These are phyloP conservation scores for Cantharis rustica DNA, from an alignment of 2,888 invertebrate genomes.

Conservation along the genomic window DNA sequence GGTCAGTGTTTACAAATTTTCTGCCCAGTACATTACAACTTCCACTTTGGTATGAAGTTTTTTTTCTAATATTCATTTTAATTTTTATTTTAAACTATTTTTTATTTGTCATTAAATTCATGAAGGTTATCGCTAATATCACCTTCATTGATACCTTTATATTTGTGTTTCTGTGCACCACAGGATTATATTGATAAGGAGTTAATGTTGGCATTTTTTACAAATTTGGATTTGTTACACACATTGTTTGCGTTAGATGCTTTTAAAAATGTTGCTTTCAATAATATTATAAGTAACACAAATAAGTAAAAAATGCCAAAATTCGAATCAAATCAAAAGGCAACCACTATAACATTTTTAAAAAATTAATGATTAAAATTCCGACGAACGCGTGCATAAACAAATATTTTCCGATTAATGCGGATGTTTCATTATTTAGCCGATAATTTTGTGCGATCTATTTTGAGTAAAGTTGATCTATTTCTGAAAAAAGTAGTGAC, in stretches of 20 bases:
- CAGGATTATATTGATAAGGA: not conserved
- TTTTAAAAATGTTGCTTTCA: not conserved
- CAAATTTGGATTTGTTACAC: not conserved
- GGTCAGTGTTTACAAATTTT: constrained; percentile 42
- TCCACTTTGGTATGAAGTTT: constrained; percentile 25
- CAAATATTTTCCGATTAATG: not conserved
- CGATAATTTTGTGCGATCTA: constrained; percentile 19
- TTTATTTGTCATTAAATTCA: constrained; percentile 11
- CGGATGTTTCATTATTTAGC: not conserved
- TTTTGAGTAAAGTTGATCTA: constrained; percentile 20
- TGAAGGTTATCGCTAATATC: constrained; percentile 12
- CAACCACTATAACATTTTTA: not conserved
- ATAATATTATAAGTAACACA: not conserved
- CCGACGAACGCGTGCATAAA: not conserved
- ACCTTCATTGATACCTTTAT: constrained; percentile 5
- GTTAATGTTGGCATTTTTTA: not conserved
- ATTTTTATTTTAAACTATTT: constrained; percentile 10
- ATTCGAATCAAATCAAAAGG: not conserved
- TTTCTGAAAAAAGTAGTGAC: constrained; percentile 16
- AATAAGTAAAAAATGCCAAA: not conserved
- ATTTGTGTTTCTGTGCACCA: constrained; percentile 21
- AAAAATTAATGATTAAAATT: not conserved
- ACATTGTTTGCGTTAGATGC: not conserved
- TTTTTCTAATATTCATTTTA: constrained; percentile 24
- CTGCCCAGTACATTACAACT: constrained; percentile 9